Evolutionary conservation across 2,113 vertebrate species (phyloP).

Genomic region (Cyprinodon tularosa): DNA sequence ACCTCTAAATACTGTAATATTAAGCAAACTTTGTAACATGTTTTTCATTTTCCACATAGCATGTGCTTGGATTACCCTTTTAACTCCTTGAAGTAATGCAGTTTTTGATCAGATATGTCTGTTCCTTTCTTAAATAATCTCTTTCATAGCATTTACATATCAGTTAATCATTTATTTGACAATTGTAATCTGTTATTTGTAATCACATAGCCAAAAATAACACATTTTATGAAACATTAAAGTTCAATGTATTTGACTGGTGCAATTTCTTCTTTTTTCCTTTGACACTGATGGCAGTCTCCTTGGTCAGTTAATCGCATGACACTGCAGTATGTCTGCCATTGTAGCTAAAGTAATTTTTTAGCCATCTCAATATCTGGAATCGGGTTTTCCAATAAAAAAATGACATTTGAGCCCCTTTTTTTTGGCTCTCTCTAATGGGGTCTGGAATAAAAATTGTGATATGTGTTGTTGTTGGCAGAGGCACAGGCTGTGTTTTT

Average conservation of each 20-base stretch:
- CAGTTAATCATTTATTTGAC: conserved; percentile 74
- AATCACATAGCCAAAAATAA: conserved; percentile 68
- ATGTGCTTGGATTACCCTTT: conserved; percentile 30
- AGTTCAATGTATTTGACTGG: conserved; percentile 53
- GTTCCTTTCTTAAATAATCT: conserved; percentile 48
- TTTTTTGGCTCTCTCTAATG: conserved; percentile 56
- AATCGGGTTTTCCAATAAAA: conserved; percentile 54
- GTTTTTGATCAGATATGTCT: conserved; percentile 62
- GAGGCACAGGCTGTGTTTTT: conserved; percentile 71
- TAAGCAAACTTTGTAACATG: conserved; percentile 24
- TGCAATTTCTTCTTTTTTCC: conserved; percentile 47
- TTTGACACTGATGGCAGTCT: conserved; percentile 33
- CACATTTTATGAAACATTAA: conserved; percentile 77
- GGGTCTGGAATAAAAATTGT: conserved; percentile 66
- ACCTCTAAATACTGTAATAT: conserved; percentile 5
- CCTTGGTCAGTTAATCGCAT: conserved; percentile 60
- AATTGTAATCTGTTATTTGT: conserved; percentile 71
- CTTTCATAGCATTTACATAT: conserved; percentile 51
- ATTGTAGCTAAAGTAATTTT: conserved; percentile 47
- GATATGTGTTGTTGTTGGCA: conserved; percentile 70
- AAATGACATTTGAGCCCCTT: conserved; percentile 58
- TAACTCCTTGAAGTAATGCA: conserved; percentile 39
- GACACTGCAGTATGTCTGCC: conserved; percentile 56
- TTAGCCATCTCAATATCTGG: conserved; percentile 55
- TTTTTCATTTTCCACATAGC: conserved; percentile 18